Evolutionary conservation across 2,888 invertebrate species (phyloP), one percentile per base, ranked within the genome.

Genomic region (Nipponacmea schrenckii): DNA sequence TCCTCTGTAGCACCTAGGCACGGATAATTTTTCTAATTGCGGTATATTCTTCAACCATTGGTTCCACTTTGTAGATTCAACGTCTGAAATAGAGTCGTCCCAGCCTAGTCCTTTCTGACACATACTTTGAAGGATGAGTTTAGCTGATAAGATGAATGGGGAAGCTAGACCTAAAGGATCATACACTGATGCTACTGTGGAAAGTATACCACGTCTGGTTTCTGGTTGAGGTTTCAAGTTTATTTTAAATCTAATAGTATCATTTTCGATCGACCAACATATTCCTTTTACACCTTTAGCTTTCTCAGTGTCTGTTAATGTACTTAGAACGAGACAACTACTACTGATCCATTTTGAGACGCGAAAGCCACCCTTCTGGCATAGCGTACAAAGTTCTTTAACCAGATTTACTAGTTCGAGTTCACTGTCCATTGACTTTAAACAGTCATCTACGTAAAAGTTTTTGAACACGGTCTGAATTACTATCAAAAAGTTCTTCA

Each of bases 371-470:
- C 71, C 71, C 17, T 65, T 65, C 45, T 24, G 17, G 64, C 69
- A 69, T 14, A 68, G 17, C 17, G 24, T 14, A 20, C 48, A 20
- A 4, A 72, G 24, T 39, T 77, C 67, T 27, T 63, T 44, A 14
- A 63, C 75, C 8, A 71, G n/a, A 24, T 39, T 39, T 39, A 69
- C n/a, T 2, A 67, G 69, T 39, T 64, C 20, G 2, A 24, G 24
- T 45, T 70, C 68, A 2, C 68, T 64, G 48, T 65, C 12, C 1
- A 74, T 69, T 39, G 39, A 39, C 39, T 39, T 39, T 39, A 39
- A 39, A 39, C 39, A 39, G 64, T 76, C 74, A 62, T 74, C 74
- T 0, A 72, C 72, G 39, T 76, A 76, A 48, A 76, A 74, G 48
- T 76, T 76, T 31, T 31, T 31, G 31, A 31, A 31, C 31, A 31